phyloP scores from a whole-genome alignment of 2,797 vertebrate genomes.

The Falco biarmicus region DNA sequence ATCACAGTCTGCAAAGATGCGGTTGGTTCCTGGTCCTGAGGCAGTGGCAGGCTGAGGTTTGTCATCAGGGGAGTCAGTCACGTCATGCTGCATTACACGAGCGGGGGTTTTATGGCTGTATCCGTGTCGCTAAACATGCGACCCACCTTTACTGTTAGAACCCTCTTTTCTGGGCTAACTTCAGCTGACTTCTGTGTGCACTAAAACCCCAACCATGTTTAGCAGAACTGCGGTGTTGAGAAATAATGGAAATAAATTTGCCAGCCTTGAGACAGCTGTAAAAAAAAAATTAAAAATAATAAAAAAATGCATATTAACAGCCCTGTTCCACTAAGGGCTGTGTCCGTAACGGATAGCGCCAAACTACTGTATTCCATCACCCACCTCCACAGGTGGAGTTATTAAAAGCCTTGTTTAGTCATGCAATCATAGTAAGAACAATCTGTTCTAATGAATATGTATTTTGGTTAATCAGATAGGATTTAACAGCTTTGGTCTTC shows the following conservation, averaged over 20 bases:
- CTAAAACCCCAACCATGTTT: neutral
- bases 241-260: neutral
- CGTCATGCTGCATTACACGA: neutral
- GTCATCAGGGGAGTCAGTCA: neutral
- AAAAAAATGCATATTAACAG: neutral
- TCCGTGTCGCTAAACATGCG: neutral
- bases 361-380: neutral
- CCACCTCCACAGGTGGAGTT: neutral
- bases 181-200: neutral
- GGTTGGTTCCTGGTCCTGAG: neutral
- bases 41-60: neutral
- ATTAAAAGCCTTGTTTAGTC: neutral
- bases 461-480: neutral
- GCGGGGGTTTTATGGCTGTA: neutral
- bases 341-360: neutral
- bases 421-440: neutral
- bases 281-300: neutral
- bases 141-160: neutral
- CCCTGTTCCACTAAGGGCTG: neutral
- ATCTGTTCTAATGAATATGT: neutral
- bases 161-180: neutral
- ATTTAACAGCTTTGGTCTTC: neutral
- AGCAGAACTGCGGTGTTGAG: neutral
- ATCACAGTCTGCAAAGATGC: neutral
- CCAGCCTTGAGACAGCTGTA: neutral